Conservation (phyloP, 2,113 vertebrate genomes). For the Miniopterus natalensis region DNA sequence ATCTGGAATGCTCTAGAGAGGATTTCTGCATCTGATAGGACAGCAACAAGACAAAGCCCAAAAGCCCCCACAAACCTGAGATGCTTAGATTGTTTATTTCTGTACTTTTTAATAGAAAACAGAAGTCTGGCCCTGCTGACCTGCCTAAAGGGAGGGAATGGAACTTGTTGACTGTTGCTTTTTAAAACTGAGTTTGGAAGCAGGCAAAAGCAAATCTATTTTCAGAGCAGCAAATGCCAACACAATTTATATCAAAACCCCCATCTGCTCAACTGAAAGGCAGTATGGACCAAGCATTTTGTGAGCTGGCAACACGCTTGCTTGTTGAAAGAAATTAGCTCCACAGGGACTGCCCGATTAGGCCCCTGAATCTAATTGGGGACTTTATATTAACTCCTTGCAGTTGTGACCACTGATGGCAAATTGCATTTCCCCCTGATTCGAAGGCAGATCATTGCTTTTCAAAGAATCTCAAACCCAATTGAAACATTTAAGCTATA, state of each 20-base stretch:
- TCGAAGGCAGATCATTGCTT: conserved; percentile 4
- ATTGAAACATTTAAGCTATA: not conserved
- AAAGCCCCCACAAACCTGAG: not conserved
- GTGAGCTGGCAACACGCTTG: conserved; percentile 3
- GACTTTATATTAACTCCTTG: conserved; percentile 26
- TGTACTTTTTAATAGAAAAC: not conserved
- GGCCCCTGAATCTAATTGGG: conserved; percentile 42
- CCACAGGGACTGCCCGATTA: not conserved
- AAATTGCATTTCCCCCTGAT: conserved; percentile 4
- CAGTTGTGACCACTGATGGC: not conserved
- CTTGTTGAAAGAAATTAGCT: conserved; percentile 54
- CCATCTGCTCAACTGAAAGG: conserved; percentile 79
- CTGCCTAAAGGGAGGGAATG: conserved; percentile 48
- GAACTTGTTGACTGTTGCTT: conserved; percentile 71
- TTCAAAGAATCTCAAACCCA: not conserved
- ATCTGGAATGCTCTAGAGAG: not conserved
- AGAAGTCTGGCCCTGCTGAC: conserved; percentile 29
- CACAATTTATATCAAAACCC: conserved; percentile 77
- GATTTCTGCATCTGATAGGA: not conserved
- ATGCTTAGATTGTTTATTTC: not conserved
- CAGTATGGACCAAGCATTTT: conserved; percentile 14
- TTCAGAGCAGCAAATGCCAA: conserved; percentile 79
- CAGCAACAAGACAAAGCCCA: not conserved
- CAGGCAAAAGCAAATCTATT: conserved; percentile 78
- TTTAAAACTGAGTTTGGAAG: conserved; percentile 72